Evolutionary conservation across 35 echinoderm and acorn worm species (phyloP).

Genomic region (Ophiothrix spiculata): DNA sequence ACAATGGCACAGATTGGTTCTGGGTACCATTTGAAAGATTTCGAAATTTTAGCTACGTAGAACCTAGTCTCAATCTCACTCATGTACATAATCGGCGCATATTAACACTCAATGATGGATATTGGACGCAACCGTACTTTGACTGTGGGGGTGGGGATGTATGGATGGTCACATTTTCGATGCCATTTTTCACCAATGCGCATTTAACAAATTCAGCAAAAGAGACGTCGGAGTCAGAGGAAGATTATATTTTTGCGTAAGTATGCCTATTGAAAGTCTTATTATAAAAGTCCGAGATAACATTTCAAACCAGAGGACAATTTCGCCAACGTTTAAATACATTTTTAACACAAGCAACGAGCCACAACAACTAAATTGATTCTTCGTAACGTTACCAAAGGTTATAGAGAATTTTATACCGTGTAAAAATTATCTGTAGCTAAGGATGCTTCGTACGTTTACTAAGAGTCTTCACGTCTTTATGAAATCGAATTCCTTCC

Average conservation of each 20-base stretch:
- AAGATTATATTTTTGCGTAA: conserved; percentile 32
- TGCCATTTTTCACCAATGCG: conserved; percentile 70
- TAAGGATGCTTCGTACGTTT: no score
- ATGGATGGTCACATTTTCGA: conserved; percentile 92
- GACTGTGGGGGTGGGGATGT: conserved; percentile 93
- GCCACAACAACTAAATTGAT: no score
- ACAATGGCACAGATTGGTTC: conserved; percentile 79
- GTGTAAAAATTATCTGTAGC: no score
- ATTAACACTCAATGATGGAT: conserved; percentile 43
- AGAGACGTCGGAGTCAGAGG: neutral
- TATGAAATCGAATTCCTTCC: no score
- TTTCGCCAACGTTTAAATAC: no score
- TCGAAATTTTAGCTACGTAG: conserved; percentile 16
- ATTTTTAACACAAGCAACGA: no score
- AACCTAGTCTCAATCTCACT: neutral
- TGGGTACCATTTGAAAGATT: conserved; percentile 53
- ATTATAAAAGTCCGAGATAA: no score
- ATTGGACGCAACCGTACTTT: conserved; percentile 93
- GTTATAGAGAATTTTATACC: no score
- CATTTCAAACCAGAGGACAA: no score
- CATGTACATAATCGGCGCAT: neutral
- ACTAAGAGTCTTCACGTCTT: no score
- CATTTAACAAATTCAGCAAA: neutral
- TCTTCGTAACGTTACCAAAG: no score
- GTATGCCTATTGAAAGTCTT: no score